Percentiles rank a stretch among this genome's conserved stretches.
phyloP scores from a whole-genome alignment of 2,888 invertebrate species.

The Apocheima hispidaria region DNA sequence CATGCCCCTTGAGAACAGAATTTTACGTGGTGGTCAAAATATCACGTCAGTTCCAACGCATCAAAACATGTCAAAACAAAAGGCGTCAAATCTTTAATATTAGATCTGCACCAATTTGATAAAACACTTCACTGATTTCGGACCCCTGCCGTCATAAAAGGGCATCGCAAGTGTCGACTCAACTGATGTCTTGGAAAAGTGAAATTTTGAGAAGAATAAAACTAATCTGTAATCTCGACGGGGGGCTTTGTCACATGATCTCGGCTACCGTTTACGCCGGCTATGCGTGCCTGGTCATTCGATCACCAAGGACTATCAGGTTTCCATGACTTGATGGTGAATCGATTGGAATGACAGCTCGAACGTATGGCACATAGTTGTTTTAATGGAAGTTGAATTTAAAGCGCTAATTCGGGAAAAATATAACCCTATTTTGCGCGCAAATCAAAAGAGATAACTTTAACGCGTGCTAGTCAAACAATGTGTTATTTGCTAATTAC shows the following conservation, averaged over 20 bases:
- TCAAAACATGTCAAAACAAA: conserved; percentile 29
- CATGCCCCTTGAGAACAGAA: no score
- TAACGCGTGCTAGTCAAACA: no score
- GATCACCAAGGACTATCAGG: conserved; percentile 63
- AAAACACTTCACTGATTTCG: conserved; percentile 44
- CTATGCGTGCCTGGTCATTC: conserved; percentile 53
- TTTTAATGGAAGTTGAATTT: not conserved
- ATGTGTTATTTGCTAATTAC: no score
- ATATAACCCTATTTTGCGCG: no score
- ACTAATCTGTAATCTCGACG: conserved; percentile 57
- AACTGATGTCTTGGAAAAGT: conserved; percentile 45
- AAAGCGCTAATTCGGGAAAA: no score
- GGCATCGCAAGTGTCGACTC: conserved; percentile 44
- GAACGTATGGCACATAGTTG: conserved; percentile 38
- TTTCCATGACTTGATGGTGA: conserved; percentile 63
- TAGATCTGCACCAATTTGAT: conserved; percentile 41
- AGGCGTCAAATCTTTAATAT: conserved; percentile 38
- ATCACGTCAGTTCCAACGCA: conserved; percentile 7
- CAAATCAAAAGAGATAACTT: no score
- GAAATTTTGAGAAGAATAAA: conserved; percentile 54
- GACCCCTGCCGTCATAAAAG: conserved; percentile 51
- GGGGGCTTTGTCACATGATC: conserved; percentile 77
- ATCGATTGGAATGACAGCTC: conserved; percentile 55
- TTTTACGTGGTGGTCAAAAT: conserved; percentile 7
- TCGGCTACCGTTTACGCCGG: conserved; percentile 77